Evolutionary conservation across 2,113 vertebrate species (phyloP), one percentile per base, ranked within the genome.

Genomic region (Vulpes vulpes): DNA sequence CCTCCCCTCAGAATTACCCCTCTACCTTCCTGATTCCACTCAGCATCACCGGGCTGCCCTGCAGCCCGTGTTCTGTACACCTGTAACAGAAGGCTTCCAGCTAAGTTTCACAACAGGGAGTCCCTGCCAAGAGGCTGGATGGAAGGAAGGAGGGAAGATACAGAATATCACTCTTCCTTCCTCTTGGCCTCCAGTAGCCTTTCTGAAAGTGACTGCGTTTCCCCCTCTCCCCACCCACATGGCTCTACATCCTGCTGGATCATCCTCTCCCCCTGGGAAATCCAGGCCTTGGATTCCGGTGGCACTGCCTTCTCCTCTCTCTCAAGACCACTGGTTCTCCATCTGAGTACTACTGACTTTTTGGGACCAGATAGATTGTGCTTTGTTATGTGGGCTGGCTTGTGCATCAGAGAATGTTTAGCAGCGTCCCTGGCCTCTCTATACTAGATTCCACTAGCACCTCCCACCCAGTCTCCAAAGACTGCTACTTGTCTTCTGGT

Each of bases 341-440:
- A 1, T 22, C 35, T 69, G 27, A 11, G 43, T 55, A 43, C 15
- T 32, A 10, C 0, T 57, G 59, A 43, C 22, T 62, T 69, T 59
- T 65, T 2, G 85, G 59, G 22, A 19, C 38, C 35, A 79, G 27
- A 71, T 57, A 43, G 35, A 35, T 35, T 35, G 76, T 17, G 51
- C 69, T 38, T 73, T 79, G 22, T 12, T 43, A 5, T 3, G 5
- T 35, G 64, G n/a, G 3, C 14, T 65, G 14, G 69, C 32, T 17
- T 55, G 3, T 30, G 16, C 10, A 1, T 14, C 59, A 1, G 0
- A 59, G 55, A 17, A n/a, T 2, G 4, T 25, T 9, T 0, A 62
- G 25, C 35, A 51, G 19, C 53, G 65, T 30, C 16, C 73, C 62
- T 60, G 78, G n/a, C 14, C 55, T 60, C 65, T 16, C 27, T 5